Base-by-base conservation (phyloP, 2,888 invertebrate genomes). In the Ellobium chinense region DNA sequence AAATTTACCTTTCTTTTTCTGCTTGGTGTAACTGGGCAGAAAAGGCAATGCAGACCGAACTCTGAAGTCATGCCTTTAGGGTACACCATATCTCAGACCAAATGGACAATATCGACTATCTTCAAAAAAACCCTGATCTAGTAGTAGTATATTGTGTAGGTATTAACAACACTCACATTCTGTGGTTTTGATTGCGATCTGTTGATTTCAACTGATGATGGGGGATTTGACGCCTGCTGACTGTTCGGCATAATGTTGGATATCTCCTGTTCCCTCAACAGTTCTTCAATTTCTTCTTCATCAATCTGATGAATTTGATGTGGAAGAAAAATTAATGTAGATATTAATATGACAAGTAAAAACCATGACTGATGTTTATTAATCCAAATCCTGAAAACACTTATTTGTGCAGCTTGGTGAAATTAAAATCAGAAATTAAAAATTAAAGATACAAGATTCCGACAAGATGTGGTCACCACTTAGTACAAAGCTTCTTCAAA, bases 201-300 rank as follows among this genome's bases (percentile, higher is more conserved):
- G 31, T 24, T 7, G 60, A n/a, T 60, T 46, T 7, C 46, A n/a
- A n/a, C n/a, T n/a, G 46, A 46, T 7, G 46, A 46, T 46, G 46
- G 7, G 46, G 7, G 9, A 46, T 7, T 12, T 12, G 46, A 46
- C 7, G 46, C 18, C 46, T 12, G 7, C 9, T 46, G 46, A 46
- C 5, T 36, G 21, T 21, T 27, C 14, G 58, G 72, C 5, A 27
- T 60, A 7, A 4, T 14, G 21, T 58, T 27, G 27, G 76, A 66
- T 34, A 54, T 14, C 39, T 12, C 37, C 39, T 77, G 77, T 14
- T 77, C 77, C 14, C 69, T 34, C 60, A 77, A 37, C 24, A 77
- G 39, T 4, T 68, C 69, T 31, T 77, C 77, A 37, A 77, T 12
- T 60, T 77, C 77, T 24, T 58, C 68, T 27, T 77, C 77, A 77